Percentiles rank a stretch among this genome's conserved stretches.
Evolutionary conservation across 2,888 invertebrate species (phyloP).

Genomic region (Melinaea marsaeus): DNA sequence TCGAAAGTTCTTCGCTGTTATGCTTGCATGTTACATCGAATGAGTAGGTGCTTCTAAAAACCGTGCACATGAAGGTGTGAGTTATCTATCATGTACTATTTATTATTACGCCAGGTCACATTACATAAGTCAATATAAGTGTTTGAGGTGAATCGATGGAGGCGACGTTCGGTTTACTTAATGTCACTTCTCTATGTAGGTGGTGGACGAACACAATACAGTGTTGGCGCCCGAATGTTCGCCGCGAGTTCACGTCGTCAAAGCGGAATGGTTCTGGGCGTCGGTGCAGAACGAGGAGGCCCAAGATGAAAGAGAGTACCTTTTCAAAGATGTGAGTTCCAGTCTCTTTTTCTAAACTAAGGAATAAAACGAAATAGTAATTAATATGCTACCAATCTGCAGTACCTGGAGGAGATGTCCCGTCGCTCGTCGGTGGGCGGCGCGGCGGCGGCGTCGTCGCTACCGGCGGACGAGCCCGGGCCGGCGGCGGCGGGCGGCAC

Average conservation of each 20-base stretch:
- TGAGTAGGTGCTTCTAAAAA: conserved; percentile 32
- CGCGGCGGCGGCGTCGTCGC: conserved; percentile 46
- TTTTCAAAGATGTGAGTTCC: conserved; percentile 88
- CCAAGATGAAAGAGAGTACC: conserved; percentile 93
- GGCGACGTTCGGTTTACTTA: not conserved
- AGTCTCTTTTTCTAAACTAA: not conserved
- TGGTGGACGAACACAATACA: conserved; percentile 89
- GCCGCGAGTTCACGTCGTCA: conserved; percentile 86
- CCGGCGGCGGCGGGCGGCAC: conserved; percentile 42
- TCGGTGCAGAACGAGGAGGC: conserved; percentile 97
- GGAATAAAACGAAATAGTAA: not conserved
- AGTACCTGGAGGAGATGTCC: conserved; percentile 73
- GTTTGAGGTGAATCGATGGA: not conserved
- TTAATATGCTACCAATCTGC: not conserved
- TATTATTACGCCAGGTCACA: not conserved
- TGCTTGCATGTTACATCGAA: conserved; percentile 49
- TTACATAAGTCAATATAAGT: not conserved
- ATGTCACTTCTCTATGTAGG: conserved; percentile 71
- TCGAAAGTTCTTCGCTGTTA: conserved; percentile 42
- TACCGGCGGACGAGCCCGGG: conserved; percentile 30
- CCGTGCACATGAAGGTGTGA: conserved; percentile 31
- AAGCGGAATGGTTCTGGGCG: conserved; percentile 99
- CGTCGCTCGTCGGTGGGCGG: conserved; percentile 70
- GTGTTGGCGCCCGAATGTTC: conserved; percentile 84
- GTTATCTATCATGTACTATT: conserved; percentile 19